Evolutionary conservation across 2,113 vertebrate species (phyloP).

Genomic region (Platycercus adscitus): DNA sequence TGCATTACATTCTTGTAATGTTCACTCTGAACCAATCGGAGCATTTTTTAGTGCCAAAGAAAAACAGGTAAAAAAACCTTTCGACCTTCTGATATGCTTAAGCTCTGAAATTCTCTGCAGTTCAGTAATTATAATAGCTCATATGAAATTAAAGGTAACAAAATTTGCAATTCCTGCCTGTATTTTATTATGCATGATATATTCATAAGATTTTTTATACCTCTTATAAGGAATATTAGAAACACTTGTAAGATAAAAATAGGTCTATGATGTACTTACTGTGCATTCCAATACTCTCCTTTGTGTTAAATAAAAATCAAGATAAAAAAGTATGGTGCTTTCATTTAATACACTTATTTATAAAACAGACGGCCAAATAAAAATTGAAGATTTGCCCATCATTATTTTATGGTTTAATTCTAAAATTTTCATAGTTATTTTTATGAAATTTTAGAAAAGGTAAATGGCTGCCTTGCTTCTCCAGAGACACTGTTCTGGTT

Average conservation of each 20-base stretch:
- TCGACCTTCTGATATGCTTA: not conserved
- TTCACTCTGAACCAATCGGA: not conserved
- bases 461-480: not conserved
- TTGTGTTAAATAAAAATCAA: not conserved
- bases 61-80: not conserved
- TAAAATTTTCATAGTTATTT: not conserved
- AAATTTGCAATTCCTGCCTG: not conserved
- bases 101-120: not conserved
- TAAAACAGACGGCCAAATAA: not conserved
- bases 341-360: not conserved
- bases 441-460: not conserved
- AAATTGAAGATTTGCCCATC: not conserved
- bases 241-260: not conserved
- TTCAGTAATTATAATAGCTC: not conserved
- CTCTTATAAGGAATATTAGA: not conserved
- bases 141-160: not conserved
- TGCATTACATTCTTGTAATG: not conserved
- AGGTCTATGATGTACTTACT: not conserved
- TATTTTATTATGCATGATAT: not conserved
- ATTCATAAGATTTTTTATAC: not conserved
- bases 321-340: not conserved
- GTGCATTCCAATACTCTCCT: not conserved
- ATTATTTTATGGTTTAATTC: not conserved
- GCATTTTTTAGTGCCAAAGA: not conserved
- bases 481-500: not conserved